Conservation (phyloP, 2,888 invertebrate species). For the Hydraecia micacea region DNA sequence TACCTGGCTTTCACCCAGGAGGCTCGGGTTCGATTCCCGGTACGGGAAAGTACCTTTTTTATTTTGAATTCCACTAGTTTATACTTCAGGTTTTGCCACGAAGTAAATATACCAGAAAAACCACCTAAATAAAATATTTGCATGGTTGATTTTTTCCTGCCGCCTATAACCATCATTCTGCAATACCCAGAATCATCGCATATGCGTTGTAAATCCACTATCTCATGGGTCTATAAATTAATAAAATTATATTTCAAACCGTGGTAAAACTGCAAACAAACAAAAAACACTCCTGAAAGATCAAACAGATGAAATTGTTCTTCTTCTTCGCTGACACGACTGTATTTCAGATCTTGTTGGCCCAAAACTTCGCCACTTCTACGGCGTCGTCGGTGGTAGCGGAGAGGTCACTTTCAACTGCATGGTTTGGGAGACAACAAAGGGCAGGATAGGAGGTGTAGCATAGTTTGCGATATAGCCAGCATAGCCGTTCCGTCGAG, state of each 20-base stretch:
- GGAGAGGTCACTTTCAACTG: no score
- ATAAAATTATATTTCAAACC: background rate
- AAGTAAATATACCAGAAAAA: background rate
- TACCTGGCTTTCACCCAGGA: slow-evolving; percentile 93
- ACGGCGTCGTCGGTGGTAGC: no score
- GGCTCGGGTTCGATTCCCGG: slow-evolving; percentile 94
- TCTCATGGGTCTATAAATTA: no score
- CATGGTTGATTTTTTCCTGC: background rate
- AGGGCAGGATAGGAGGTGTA: no score
- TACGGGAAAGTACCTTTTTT: slow-evolving; percentile 88
- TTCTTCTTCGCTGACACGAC: background rate
- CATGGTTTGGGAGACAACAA: no score
- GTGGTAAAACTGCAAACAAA: no score
- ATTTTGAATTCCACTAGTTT: background rate
- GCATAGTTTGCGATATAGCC: no score
- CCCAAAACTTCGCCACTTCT: no score
- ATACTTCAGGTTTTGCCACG: background rate
- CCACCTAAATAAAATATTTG: no score
- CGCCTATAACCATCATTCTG: background rate
- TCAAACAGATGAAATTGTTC: background rate
- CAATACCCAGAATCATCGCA: background rate
- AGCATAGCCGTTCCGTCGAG: no score
- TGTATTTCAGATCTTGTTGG: no score
- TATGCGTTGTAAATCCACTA: background rate
- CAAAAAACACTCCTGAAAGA: background rate